phyloP scores from a whole-genome alignment of 2,797 vertebrate genomes.

The Cuniculus paca region DNA sequence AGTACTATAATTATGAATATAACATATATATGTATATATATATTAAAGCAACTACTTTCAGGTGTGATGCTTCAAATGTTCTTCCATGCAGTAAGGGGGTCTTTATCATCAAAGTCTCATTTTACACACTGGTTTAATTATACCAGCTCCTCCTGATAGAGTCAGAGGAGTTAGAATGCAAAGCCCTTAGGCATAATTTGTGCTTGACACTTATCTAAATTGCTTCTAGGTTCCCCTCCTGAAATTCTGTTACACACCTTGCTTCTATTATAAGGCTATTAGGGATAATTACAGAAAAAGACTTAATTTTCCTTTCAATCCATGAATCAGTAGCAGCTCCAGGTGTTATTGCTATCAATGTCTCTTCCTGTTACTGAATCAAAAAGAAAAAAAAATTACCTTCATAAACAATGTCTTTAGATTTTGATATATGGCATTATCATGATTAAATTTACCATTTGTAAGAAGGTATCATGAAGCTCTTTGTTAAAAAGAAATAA shows the following conservation, averaged over 20 bases:
- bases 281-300: constrained; percentile 57
- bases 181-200: neutral
- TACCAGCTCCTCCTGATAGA: constrained; percentile 2
- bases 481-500: constrained; percentile 20
- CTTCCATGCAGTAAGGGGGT: neutral
- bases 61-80: neutral
- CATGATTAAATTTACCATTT: neutral
- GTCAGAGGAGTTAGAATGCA: constrained; percentile 1
- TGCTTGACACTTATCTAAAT: constrained; percentile 47
- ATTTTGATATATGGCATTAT: neutral
- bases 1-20: neutral
- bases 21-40: neutral
- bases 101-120: neutral
- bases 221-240: neutral
- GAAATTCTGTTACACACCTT: constrained; percentile 2
- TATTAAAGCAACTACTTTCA: neutral
- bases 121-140: constrained; percentile 29
- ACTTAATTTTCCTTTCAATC: constrained; percentile 59
- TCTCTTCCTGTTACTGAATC: constrained; percentile 4
- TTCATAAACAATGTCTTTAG: neutral
- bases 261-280: constrained; percentile 47
- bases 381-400: neutral
- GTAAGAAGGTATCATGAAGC: neutral
- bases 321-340: neutral
- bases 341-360: constrained; percentile 16